A percentile compares a stretch with the other conserved stretches of the same genome.
Evolutionary conservation across 1,140 invertebrate species (phyloP).

Genomic region (Lithobius niger): DNA sequence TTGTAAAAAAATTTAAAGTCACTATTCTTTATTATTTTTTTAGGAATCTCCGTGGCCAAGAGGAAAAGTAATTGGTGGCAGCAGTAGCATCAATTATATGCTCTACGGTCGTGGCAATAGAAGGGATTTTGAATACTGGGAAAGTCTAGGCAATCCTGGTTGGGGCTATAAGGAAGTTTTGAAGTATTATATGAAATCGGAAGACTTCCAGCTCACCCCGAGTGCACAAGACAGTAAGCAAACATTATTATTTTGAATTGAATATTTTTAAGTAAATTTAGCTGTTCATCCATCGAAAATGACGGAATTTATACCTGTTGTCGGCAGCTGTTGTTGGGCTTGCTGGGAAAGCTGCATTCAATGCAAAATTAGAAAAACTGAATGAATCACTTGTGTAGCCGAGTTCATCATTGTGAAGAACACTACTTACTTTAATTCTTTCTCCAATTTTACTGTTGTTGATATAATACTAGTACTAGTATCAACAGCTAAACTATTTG

Average conservation of each 20-base stretch:
- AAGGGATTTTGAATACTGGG: slow-evolving; percentile 49
- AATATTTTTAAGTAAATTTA: not conserved
- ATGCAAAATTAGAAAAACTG: no score
- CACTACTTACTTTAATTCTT: no score
- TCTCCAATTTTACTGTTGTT: no score
- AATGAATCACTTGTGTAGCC: no score
- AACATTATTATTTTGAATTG: not conserved
- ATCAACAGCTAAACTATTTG: no score
- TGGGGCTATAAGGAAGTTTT: slow-evolving; percentile 46
- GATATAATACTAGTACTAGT: no score
- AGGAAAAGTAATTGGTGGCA: slow-evolving; percentile 31
- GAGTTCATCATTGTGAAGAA: no score
- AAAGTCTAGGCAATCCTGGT: slow-evolving; percentile 35
- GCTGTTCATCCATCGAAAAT: no score
- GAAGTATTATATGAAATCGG: slow-evolving; percentile 40
- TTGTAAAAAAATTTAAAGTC: no score
- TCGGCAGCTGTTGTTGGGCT: no score
- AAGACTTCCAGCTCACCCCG: slow-evolving; percentile 18
- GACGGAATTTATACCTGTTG: no score
- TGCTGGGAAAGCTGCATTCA: no score
- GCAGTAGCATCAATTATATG: slow-evolving; percentile 41
- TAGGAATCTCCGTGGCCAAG: slow-evolving; percentile 6
- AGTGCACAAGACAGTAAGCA: not conserved
- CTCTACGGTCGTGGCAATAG: slow-evolving; percentile 53
- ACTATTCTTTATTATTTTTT: not conserved